Evolutionary conservation across 1,140 invertebrate genomes (phyloP).

Genomic region (Cecropterus lyciades): DNA sequence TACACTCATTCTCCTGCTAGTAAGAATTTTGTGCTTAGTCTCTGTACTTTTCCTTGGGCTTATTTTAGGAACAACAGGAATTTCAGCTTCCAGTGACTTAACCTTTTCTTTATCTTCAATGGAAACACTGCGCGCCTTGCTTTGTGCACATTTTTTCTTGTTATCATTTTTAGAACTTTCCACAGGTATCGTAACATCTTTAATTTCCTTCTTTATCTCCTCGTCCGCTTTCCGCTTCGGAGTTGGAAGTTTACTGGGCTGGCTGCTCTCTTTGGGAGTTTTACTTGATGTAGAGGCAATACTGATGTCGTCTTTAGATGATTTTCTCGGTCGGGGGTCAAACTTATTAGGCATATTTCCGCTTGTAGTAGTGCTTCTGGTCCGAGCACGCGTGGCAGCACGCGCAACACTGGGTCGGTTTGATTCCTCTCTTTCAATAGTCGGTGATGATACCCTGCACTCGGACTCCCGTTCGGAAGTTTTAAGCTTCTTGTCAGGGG

Average conservation of each 20-base stretch:
- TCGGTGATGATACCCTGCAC: slow-evolving; percentile 89
- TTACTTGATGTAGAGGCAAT: slow-evolving; percentile 64
- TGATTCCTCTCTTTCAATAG: slow-evolving; percentile 90
- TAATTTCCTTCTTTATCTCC: slow-evolving; percentile 81
- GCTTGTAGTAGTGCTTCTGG: slow-evolving; percentile 87
- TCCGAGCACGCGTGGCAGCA: slow-evolving; percentile 85
- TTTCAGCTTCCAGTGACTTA: slow-evolving; percentile 44
- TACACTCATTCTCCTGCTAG: slow-evolving; percentile 62
- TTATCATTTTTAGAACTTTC: slow-evolving; percentile 46
- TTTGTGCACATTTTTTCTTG: slow-evolving; percentile 47
- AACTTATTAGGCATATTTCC: slow-evolving; percentile 86
- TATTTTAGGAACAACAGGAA: slow-evolving; percentile 39
- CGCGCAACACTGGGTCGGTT: slow-evolving; percentile 83
- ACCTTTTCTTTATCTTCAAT: slow-evolving; percentile 60
- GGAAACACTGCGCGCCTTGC: slow-evolving; percentile 48
- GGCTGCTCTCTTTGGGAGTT: slow-evolving; percentile 83
- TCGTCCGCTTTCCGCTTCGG: slow-evolving; percentile 89
- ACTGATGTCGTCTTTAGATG: slow-evolving; percentile 78
- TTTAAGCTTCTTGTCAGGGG: slow-evolving; percentile 94
- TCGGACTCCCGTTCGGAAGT: slow-evolving; percentile 92
- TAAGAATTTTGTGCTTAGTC: slow-evolving; percentile 53
- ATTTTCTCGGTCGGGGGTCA: slow-evolving; percentile 86
- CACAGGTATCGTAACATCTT: slow-evolving; percentile 17
- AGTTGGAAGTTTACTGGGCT: slow-evolving; percentile 86
- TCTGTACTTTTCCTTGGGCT: slow-evolving; percentile 63